phyloP scores from a whole-genome alignment of 2,888 invertebrate species.

The Pristionchus mayeri region DNA sequence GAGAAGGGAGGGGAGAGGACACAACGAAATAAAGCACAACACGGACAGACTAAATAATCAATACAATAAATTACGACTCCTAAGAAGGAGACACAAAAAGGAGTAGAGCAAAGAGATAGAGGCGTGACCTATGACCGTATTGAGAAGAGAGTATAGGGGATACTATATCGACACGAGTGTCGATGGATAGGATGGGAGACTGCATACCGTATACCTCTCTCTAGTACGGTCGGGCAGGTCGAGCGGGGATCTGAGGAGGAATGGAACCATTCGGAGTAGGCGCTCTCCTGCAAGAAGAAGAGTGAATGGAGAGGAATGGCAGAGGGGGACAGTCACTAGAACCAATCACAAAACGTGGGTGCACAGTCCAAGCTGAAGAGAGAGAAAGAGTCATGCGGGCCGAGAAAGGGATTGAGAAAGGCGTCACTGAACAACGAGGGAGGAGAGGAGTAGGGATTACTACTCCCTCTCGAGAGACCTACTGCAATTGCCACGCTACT shows the following conservation, averaged over 20 bases:
- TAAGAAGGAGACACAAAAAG: background rate
- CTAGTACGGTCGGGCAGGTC: conserved; percentile 52
- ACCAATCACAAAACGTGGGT: conserved; percentile 46
- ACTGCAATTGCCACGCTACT: background rate
- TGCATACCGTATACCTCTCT: background rate
- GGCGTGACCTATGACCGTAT: conserved; percentile 15
- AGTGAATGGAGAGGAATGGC: background rate
- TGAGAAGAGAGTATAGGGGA: conserved; percentile 35
- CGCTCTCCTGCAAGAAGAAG: conserved; percentile 57
- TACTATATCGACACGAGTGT: conserved; percentile 27
- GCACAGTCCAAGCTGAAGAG: background rate
- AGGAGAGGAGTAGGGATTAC: background rate
- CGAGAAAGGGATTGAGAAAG: background rate
- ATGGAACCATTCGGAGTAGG: conserved; percentile 62
- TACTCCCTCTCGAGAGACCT: background rate
- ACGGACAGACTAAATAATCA: background rate
- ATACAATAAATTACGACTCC: conserved; percentile 41
- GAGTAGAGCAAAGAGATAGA: background rate
- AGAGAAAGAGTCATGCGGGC: background rate
- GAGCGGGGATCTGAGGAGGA: conserved; percentile 62
- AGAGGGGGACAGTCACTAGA: background rate
- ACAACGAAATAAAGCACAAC: conserved; percentile 51
- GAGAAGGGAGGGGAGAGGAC: background rate
- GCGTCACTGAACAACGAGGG: background rate
- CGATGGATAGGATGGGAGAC: conserved; percentile 3